Evolutionary conservation across 2,888 invertebrate species (phyloP).

Genomic region (Sclerodermus sp.): DNA sequence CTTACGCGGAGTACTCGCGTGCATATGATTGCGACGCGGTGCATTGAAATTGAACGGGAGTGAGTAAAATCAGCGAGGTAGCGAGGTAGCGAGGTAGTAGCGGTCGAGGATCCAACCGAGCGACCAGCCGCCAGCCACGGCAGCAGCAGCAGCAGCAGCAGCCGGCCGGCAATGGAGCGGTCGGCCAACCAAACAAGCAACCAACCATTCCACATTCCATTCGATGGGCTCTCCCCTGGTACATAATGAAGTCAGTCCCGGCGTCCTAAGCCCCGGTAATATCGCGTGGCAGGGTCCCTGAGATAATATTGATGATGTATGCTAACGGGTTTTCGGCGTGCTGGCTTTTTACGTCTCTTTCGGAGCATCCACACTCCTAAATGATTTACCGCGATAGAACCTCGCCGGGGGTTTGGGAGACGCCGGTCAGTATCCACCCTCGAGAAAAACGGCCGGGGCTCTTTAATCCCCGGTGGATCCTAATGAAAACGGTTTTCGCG

Average conservation of each 20-base stretch:
- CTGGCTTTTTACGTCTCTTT: constrained; percentile 29
- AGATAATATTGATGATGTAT: constrained; percentile 55
- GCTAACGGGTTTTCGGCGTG: constrained; percentile 45
- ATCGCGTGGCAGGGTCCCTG: constrained; percentile 41
- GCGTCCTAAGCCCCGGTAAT: constrained; percentile 51
- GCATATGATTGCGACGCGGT: constrained; percentile 18
- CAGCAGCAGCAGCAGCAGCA: no score
- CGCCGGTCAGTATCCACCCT: no score
- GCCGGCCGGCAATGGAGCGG: constrained; percentile 11
- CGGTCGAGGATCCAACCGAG: no score
- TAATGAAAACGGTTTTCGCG: no score
- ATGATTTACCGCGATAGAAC: constrained; percentile 36
- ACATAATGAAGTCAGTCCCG: constrained; percentile 53
- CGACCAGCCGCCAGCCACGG: constrained; percentile 20
- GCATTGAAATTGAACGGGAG: constrained; percentile 18
- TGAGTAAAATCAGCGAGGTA: no score
- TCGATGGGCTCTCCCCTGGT: constrained; percentile 30
- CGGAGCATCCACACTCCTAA: constrained; percentile 24
- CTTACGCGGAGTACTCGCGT: constrained; percentile 9
- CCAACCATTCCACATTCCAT: constrained; percentile 52
- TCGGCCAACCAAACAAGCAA: constrained; percentile 24
- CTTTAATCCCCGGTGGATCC: no score
- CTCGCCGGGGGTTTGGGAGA: no score
- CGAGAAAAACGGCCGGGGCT: constrained; percentile 2
- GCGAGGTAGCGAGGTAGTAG: no score